phyloP scores from a whole-genome alignment of 2,113 vertebrate species.

The Suncus etruscus region DNA sequence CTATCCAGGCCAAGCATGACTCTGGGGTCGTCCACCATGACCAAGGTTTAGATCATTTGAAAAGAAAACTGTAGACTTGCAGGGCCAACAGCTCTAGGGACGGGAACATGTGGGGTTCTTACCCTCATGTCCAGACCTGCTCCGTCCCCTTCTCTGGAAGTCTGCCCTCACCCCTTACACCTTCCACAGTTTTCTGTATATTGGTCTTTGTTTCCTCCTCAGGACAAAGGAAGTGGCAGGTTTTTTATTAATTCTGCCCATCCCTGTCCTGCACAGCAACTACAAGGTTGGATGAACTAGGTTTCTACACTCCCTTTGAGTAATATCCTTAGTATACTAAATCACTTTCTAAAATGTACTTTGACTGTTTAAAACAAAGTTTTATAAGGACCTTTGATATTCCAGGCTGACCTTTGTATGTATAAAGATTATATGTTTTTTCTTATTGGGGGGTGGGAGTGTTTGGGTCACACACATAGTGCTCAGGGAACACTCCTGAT shows the following conservation, averaged over 20 bases:
- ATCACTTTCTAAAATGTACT: not conserved
- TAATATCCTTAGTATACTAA: constrained; percentile 16
- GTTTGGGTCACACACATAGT: too few species aligned
- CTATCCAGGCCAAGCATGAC: not conserved
- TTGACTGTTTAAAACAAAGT: not conserved
- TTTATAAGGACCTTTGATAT: not conserved
- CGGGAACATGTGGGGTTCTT: not conserved
- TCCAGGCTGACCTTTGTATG: not conserved
- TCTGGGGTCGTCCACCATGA: not conserved
- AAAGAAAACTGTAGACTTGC: not conserved
- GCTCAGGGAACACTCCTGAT: too few species aligned
- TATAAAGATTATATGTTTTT: not conserved
- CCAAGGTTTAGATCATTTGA: not conserved
- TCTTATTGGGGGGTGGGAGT: too few species aligned
- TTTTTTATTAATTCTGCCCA: not conserved
- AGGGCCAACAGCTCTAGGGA: not conserved
- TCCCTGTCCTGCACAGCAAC: not conserved
- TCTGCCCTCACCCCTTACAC: not conserved
- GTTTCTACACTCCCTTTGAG: constrained; percentile 16
- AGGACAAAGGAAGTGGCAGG: not conserved
- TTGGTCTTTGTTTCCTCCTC: not conserved
- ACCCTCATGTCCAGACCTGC: not conserved
- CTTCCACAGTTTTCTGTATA: not conserved
- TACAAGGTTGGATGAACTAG: constrained; percentile 8
- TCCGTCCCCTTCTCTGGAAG: not conserved